Conservation (phyloP, 2,113 vertebrate genomes). For the Saccopteryx leptura region DNA sequence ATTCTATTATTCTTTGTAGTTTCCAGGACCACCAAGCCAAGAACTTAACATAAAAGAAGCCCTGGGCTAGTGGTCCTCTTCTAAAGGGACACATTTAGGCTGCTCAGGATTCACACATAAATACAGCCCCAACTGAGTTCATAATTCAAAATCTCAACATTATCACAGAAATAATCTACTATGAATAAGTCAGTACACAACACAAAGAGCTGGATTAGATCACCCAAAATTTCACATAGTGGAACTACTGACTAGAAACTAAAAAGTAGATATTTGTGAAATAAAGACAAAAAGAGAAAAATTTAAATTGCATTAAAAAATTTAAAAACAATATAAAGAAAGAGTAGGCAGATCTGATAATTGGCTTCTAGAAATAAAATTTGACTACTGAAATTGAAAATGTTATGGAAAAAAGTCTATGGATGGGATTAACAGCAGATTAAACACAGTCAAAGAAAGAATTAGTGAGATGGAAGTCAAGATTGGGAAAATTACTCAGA, state of each 20-base stretch:
- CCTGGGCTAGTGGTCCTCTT: background rate
- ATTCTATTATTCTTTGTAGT: background rate
- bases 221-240: background rate
- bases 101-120: background rate
- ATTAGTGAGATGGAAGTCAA: background rate
- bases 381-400: background rate
- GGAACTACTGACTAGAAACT: background rate
- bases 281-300: background rate
- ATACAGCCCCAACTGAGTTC: background rate
- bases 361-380: slow-evolving; percentile 1
- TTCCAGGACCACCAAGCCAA: background rate
- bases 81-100: background rate
- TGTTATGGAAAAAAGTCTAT: background rate
- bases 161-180: background rate
- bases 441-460: background rate
- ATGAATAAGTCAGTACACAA: background rate
- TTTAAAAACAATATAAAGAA: background rate
- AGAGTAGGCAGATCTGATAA: background rate
- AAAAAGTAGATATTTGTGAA: background rate
- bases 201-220: background rate
- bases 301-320: background rate
- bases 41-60: background rate
- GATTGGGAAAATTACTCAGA: slow-evolving; percentile 3
- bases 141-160: background rate
- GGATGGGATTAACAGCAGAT: background rate